phyloP scores from a whole-genome alignment of 2,888 invertebrate species.

The Drosophila rubida region DNA sequence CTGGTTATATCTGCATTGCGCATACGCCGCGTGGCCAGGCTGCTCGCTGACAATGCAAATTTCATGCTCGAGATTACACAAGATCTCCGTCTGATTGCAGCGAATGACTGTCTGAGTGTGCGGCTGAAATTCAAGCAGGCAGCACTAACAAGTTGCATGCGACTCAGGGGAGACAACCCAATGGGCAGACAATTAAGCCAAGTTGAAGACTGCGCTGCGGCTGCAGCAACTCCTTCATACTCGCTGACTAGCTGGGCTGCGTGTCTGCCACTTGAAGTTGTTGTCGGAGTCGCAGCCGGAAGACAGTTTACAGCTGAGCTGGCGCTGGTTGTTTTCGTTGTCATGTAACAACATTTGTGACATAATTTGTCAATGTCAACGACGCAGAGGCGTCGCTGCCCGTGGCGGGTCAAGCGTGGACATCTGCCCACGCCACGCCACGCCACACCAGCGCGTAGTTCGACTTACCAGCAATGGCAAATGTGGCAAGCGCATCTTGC shows the following conservation, averaged over 20 bases:
- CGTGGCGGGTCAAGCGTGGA: constrained; percentile 60
- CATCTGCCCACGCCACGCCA: constrained; percentile 28
- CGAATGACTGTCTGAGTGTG: neutral
- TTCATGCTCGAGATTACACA: constrained; percentile 51
- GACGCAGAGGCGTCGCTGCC: too few relatives aligned
- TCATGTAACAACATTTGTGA: constrained; percentile 42
- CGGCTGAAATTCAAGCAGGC: constrained; percentile 13
- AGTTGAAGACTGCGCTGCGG: constrained; percentile 57
- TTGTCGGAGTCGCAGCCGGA: constrained; percentile 57
- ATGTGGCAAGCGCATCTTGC: constrained; percentile 74
- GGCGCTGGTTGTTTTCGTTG: constrained; percentile 33
- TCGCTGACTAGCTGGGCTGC: constrained; percentile 12
- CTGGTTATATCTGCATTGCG: constrained; percentile 29
- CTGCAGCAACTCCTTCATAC: constrained; percentile 39
- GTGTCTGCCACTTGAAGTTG: constrained; percentile 24
- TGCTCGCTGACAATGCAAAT: constrained; percentile 54
- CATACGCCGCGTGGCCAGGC: constrained; percentile 45
- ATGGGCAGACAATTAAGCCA: constrained; percentile 59
- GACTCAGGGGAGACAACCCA: constrained; percentile 28
- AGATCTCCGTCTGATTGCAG: constrained; percentile 39
- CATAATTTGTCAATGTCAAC: constrained; percentile 77
- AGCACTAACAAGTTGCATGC: constrained; percentile 57
- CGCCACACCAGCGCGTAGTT: neutral
- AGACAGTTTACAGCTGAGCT: constrained; percentile 71
- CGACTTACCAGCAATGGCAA: constrained; percentile 78